Percentiles rank a stretch among this genome's conserved stretches.
These are phyloP conservation scores for Cryptocephalus primarius DNA, from an alignment of 2,888 invertebrate genomes.

Conservation along the genomic window DNA sequence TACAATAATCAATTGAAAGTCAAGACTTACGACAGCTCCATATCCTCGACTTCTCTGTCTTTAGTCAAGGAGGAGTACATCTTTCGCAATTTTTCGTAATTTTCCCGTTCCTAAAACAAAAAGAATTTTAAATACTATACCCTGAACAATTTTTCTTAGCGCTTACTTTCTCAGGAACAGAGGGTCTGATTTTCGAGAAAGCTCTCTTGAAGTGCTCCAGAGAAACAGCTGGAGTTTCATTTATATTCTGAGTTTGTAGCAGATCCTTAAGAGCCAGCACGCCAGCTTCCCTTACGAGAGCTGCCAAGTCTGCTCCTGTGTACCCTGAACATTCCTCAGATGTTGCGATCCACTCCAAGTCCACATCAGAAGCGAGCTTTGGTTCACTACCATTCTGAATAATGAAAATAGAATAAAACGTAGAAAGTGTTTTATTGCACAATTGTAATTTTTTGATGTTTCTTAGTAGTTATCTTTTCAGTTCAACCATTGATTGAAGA, in stretches of 20 bases:
- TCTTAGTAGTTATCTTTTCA: too few species aligned
- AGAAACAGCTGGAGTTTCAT: constrained; percentile 44
- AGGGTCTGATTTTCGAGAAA: constrained; percentile 71
- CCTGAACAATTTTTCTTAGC: neutral
- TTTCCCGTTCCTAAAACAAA: constrained; percentile 52
- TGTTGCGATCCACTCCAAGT: constrained; percentile 58
- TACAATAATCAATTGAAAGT: too few species aligned
- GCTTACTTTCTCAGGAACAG: constrained; percentile 63
- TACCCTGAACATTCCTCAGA: constrained; percentile 62
- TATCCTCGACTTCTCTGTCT: constrained; percentile 13
- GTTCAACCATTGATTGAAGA: too few species aligned
- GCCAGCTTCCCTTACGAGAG: constrained; percentile 80
- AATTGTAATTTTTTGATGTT: too few species aligned
- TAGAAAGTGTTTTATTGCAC: neutral
- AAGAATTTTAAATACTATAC: constrained; percentile 1
- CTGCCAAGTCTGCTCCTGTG: constrained; percentile 90
- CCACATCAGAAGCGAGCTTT: constrained; percentile 61
- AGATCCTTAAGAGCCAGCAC: constrained; percentile 71
- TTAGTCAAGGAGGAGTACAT: constrained; percentile 49
- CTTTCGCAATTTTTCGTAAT: constrained; percentile 63
- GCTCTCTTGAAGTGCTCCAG: constrained; percentile 68
- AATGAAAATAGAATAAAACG: constrained; percentile 6
- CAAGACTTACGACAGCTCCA: constrained; percentile 11
- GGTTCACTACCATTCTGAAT: constrained; percentile 70
- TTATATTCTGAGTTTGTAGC: constrained; percentile 37